Percentiles rank a stretch among this genome's conserved stretches.
Conservation (phyloP, 2,113 vertebrate species). For the Drymodes brunneopygia region DNA sequence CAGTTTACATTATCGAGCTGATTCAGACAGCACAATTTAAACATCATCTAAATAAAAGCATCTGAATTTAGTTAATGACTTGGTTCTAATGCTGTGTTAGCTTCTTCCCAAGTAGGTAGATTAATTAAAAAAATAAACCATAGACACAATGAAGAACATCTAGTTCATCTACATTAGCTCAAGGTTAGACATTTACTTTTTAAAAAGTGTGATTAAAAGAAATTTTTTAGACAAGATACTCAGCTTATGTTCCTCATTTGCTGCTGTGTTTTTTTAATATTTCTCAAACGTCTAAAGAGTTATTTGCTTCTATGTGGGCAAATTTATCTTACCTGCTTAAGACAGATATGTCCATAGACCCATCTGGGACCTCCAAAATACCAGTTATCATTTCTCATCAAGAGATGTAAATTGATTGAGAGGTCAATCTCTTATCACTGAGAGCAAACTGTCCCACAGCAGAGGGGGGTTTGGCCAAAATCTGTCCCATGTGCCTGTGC, state of each 20-base stretch:
- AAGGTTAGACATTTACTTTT: neutral
- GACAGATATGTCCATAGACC: fast-evolving
- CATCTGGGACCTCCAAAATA: neutral
- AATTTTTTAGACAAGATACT: neutral
- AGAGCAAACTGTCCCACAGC: neutral
- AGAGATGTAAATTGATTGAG: neutral
- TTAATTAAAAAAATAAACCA: neutral
- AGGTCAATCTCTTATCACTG: neutral
- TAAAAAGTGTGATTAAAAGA: neutral
- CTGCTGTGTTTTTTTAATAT: neutral
- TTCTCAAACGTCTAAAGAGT: neutral
- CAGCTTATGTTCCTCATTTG: neutral
- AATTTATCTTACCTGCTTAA: neutral
- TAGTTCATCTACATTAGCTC: neutral
- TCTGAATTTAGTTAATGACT: constrained; percentile 11
- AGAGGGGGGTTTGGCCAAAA: neutral
- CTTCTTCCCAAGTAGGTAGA: neutral
- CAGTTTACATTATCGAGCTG: constrained; percentile 1
- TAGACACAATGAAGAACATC: neutral
- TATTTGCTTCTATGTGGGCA: neutral
- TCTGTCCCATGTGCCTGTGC: neutral
- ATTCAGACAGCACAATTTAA: neutral
- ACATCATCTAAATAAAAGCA: constrained; percentile 10
- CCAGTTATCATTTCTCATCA: neutral
- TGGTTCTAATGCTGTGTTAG: neutral